These are phyloP conservation scores for Phenganax subtilis DNA, from an alignment of 92 coral and sea anemone genomes.

Conservation along the genomic window DNA sequence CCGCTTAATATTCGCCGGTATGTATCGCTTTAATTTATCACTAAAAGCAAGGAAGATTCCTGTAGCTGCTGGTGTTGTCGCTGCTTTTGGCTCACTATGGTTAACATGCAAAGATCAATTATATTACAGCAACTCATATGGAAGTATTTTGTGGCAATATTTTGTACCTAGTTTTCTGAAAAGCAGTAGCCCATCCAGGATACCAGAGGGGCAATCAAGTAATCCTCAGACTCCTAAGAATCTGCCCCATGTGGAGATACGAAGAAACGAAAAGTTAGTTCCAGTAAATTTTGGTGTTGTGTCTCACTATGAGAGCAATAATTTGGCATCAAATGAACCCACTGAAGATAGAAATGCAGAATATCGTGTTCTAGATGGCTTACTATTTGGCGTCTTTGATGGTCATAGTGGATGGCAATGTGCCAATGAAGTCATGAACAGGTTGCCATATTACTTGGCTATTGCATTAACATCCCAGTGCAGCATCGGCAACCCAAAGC, in stretches of 20 bases:
- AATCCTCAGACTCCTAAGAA: conserved; percentile 10
- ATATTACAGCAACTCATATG: conserved; percentile 20
- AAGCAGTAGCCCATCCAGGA: not conserved
- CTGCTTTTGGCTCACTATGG: conserved; percentile 40
- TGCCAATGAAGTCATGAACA: conserved; percentile 77
- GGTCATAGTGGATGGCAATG: conserved; percentile 99
- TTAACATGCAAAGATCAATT: conserved; percentile 28
- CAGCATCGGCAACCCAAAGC: conserved; percentile 45
- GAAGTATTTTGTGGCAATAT: conserved; percentile 25
- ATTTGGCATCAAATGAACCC: conserved; percentile 82
- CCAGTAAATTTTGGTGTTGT: conserved; percentile 76
- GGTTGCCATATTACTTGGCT: conserved; percentile 84
- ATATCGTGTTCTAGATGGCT: conserved; percentile 60
- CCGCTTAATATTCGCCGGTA: not conserved
- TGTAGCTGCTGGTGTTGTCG: conserved; percentile 29
- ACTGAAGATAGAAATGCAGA: conserved; percentile 84
- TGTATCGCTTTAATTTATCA: conserved; percentile 12
- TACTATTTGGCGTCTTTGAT: conserved; percentile 84
- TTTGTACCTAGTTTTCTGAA: conserved; percentile 36
- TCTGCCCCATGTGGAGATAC: conserved; percentile 36
- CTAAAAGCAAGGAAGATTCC: conserved; percentile 7
- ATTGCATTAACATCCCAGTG: conserved; percentile 60
- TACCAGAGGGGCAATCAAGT: conserved; percentile 11
- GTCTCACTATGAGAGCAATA: conserved; percentile 79
- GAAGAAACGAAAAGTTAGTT: conserved; percentile 65